These are phyloP conservation scores for Calyptommatus sinebrachiatus DNA, from an alignment of 2,113 vertebrate species.

Conservation along the genomic window DNA sequence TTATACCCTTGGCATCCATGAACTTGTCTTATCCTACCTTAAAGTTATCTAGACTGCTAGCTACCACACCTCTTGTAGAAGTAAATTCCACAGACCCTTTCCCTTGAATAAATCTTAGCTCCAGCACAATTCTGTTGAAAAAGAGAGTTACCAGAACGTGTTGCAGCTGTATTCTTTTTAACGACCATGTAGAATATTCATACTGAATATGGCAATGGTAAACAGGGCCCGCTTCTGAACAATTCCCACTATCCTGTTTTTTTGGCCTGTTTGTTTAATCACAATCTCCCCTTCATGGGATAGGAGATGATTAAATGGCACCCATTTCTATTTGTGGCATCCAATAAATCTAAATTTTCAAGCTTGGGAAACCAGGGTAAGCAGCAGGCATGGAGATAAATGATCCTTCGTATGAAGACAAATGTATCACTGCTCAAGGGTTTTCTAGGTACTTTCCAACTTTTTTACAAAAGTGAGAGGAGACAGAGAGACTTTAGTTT, in stretches of 20 bases:
- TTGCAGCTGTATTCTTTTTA: not conserved
- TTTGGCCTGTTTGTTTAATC: not conserved
- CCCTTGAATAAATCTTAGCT: not conserved
- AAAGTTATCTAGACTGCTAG: too few species aligned
- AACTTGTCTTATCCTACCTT: too few species aligned
- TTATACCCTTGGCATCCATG: too few species aligned
- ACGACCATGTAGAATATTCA: not conserved
- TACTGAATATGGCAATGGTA: too few species aligned
- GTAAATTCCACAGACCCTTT: too few species aligned
- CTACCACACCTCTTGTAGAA: too few species aligned
- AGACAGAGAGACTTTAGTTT: not conserved
- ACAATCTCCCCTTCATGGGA: constrained; percentile 41
- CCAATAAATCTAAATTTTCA: constrained; percentile 79
- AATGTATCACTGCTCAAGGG: constrained; percentile 61
- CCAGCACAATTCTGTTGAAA: not conserved
- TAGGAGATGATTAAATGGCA: constrained; percentile 60
- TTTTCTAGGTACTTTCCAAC: not conserved
- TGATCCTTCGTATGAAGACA: constrained; percentile 62
- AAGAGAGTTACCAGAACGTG: not conserved
- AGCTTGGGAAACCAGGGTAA: constrained; percentile 67
- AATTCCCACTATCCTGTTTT: constrained; percentile 26
- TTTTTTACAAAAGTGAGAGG: not conserved
- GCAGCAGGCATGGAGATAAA: constrained; percentile 72
- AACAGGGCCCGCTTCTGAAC: not conserved
- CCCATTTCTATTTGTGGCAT: constrained; percentile 64